These are phyloP conservation scores for Aeoliscus strigatus DNA, from an alignment of 2,797 vertebrate genomes.

Conservation along the genomic window DNA sequence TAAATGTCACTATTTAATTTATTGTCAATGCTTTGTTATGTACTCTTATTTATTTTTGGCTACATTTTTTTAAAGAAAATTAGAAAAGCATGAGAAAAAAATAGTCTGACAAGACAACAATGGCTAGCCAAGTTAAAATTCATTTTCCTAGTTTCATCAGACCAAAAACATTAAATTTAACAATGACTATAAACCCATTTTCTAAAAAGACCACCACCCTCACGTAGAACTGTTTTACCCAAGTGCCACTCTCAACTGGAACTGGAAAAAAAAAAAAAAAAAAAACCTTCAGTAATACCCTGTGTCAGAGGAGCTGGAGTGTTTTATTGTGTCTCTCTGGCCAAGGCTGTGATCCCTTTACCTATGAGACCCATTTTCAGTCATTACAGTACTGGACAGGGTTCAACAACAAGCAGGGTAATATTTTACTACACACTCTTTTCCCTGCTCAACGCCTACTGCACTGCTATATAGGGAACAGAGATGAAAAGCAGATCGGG, in stretches of 20 bases:
- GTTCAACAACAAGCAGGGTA: slow-evolving; percentile 48
- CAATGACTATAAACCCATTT: no score
- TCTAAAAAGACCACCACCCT: no score
- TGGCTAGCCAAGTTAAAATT: no score
- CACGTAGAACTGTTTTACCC: no score
- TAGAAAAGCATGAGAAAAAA: background rate
- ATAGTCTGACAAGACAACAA: no score
- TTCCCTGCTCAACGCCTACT: slow-evolving; percentile 40
- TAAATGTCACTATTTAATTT: background rate
- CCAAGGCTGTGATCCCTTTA: slow-evolving; percentile 51
- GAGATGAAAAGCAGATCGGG: slow-evolving; percentile 57
- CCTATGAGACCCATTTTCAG: slow-evolving; percentile 60
- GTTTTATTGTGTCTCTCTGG: slow-evolving; percentile 55
- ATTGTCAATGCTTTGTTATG: background rate
- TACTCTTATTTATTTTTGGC: background rate
- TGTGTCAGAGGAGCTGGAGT: slow-evolving; percentile 37
- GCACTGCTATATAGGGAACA: slow-evolving; percentile 49
- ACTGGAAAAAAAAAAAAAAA: no score
- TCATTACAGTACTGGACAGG: slow-evolving; percentile 57
- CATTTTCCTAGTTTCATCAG: no score
- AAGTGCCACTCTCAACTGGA: no score
- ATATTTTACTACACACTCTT: slow-evolving; percentile 60
- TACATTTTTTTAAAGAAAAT: no score
- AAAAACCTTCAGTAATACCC: no score
- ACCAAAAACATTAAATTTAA: no score